Evolutionary conservation across 2,797 vertebrate species (phyloP).

Genomic region (Masticophis lateralis): DNA sequence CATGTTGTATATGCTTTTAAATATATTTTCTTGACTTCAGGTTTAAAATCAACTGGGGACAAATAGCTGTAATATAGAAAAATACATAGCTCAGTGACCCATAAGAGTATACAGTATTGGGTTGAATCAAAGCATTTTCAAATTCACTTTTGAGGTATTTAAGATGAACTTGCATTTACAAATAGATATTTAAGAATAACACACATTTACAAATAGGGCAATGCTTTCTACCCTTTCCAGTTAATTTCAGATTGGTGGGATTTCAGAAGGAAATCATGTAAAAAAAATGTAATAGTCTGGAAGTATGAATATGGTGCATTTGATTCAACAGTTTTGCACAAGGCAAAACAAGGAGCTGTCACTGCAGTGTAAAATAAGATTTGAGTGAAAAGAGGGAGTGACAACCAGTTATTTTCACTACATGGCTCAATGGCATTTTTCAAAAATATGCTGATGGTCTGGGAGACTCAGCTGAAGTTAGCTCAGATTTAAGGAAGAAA

Average conservation of each 20-base stretch:
- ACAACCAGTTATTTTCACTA: conserved; percentile 2
- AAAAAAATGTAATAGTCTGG: conserved; percentile 33
- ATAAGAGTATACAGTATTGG: background rate
- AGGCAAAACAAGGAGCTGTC: conserved; percentile 24
- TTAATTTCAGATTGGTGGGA: conserved; percentile 31
- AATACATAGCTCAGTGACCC: background rate
- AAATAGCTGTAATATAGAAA: conserved; percentile 33
- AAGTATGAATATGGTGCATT: conserved; percentile 25
- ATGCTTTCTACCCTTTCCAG: background rate
- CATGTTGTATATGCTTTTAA: conserved; percentile 13
- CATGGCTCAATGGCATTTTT: background rate
- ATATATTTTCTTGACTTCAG: conserved; percentile 27
- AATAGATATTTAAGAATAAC: conserved; percentile 33
- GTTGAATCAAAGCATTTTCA: conserved; percentile 29
- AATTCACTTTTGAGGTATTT: conserved; percentile 28
- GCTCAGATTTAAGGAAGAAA: conserved; percentile 17
- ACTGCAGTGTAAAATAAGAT: background rate
- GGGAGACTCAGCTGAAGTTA: conserved; percentile 15
- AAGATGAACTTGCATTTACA: conserved; percentile 18
- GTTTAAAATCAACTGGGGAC: conserved; percentile 41
- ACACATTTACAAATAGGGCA: conserved; percentile 19
- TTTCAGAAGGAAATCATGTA: conserved; percentile 37
- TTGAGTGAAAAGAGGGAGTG: background rate
- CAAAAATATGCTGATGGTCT: conserved; percentile 29
- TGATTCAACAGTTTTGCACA: conserved; percentile 38